Conservation (phyloP, 2,113 vertebrate species). For the Pungitius pungitius region DNA sequence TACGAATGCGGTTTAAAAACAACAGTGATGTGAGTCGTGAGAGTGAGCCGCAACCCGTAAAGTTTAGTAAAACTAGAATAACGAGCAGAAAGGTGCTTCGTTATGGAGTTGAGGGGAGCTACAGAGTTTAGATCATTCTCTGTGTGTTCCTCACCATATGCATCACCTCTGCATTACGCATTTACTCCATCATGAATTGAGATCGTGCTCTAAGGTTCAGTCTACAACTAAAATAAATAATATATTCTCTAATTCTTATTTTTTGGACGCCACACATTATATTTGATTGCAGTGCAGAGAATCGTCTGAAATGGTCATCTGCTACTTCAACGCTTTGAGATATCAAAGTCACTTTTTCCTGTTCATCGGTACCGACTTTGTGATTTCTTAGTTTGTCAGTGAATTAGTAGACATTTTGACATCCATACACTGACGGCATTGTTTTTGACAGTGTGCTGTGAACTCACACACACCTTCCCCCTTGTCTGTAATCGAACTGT, state of each 20-base stretch:
- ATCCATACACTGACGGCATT: slow-evolving; percentile 37
- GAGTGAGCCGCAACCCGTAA: neutral
- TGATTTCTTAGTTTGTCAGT: slow-evolving; percentile 21
- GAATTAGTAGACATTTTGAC: slow-evolving; percentile 24
- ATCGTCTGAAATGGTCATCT: neutral
- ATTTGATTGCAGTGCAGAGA: neutral
- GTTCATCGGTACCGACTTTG: slow-evolving; percentile 6
- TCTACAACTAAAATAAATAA: neutral
- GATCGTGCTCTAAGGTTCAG: neutral
- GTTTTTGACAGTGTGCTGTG: slow-evolving; percentile 46
- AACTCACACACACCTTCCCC: slow-evolving; percentile 33
- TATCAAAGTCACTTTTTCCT: slow-evolving; percentile 5
- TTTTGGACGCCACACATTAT: neutral
- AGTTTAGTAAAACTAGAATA: neutral
- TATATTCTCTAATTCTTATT: neutral
- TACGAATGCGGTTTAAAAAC: neutral
- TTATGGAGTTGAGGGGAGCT: neutral
- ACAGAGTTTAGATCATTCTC: neutral
- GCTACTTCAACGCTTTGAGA: neutral
- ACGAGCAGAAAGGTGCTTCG: neutral
- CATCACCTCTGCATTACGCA: neutral
- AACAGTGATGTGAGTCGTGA: neutral
- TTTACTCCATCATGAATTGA: neutral
- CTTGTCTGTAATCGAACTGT: slow-evolving; percentile 54
- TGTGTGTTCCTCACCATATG: neutral